Conservation (phyloP, 1,140 invertebrate species). For the Cephus cinctus region DNA sequence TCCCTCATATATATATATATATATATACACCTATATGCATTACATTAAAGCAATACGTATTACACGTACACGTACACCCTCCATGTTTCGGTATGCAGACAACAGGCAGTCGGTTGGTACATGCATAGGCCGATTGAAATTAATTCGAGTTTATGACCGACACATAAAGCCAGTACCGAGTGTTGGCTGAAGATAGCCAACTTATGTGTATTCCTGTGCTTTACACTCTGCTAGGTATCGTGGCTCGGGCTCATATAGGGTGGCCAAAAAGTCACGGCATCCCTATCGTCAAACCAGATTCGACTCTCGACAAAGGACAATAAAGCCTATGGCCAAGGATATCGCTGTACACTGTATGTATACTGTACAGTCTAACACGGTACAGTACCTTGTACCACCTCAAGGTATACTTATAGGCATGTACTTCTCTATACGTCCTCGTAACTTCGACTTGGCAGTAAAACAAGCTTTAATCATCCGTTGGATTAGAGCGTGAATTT, state of each 20-base stretch:
- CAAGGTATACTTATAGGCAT: no score
- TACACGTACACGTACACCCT: neutral
- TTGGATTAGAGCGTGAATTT: conserved; percentile 49
- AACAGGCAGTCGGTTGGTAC: neutral
- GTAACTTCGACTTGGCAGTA: conserved; percentile 30
- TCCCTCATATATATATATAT: no score
- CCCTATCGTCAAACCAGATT: no score
- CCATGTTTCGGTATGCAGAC: conserved; percentile 1
- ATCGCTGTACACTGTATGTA: no score
- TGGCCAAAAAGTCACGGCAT: no score
- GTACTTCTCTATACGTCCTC: no score
- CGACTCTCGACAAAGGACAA: no score
- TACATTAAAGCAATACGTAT: no score
- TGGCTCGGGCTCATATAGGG: no score
- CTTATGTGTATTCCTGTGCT: conserved; percentile 20
- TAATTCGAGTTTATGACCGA: conserved; percentile 51
- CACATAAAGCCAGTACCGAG: conserved; percentile 28
- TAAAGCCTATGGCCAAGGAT: no score
- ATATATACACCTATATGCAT: conserved; percentile 16
- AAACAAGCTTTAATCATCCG: conserved; percentile 44
- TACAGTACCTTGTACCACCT: no score
- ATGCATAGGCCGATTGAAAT: conserved; percentile 49
- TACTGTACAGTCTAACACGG: no score
- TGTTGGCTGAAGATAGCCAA: conserved; percentile 33
- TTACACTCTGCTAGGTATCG: conserved; percentile 13